A percentile compares a stretch with the other conserved stretches of the same genome.
These are phyloP conservation scores for Corythaixoides concolor DNA, from an alignment of 2,113 vertebrate species.

Conservation along the genomic window DNA sequence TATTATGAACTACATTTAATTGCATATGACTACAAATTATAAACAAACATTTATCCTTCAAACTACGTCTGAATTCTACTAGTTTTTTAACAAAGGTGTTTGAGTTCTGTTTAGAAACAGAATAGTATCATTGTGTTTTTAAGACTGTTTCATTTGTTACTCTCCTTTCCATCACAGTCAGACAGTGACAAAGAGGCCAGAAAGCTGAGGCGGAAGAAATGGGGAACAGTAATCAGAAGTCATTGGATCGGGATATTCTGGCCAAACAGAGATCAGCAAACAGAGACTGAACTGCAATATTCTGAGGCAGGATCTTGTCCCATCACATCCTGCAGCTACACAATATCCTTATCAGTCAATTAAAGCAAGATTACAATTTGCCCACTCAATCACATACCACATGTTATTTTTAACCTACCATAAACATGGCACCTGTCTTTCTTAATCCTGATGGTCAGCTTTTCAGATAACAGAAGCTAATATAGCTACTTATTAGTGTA, in stretches of 20 bases:
- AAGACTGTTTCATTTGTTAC: not conserved
- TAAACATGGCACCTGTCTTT: not conserved
- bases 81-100: not conserved
- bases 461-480: not conserved
- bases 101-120: not conserved
- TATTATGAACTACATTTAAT: not conserved
- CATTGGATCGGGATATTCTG: too few relatives aligned
- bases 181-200: not conserved
- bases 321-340: not conserved
- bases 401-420: not conserved
- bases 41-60: not conserved
- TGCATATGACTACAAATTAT: not conserved
- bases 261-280: not conserved
- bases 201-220: not conserved
- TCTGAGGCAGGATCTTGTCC: not conserved
- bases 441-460: not conserved
- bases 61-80: not conserved
- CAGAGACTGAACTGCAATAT: not conserved
- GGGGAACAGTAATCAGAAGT: rapidly evolving
- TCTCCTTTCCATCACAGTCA: not conserved
- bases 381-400: not conserved
- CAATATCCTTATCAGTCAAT: not conserved
- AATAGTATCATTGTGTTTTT: not conserved
- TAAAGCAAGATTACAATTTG: not conserved
- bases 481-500: not conserved